Evolutionary conservation across 2,888 invertebrate genomes (phyloP).

Genomic region (Exocentrus adspersus): DNA sequence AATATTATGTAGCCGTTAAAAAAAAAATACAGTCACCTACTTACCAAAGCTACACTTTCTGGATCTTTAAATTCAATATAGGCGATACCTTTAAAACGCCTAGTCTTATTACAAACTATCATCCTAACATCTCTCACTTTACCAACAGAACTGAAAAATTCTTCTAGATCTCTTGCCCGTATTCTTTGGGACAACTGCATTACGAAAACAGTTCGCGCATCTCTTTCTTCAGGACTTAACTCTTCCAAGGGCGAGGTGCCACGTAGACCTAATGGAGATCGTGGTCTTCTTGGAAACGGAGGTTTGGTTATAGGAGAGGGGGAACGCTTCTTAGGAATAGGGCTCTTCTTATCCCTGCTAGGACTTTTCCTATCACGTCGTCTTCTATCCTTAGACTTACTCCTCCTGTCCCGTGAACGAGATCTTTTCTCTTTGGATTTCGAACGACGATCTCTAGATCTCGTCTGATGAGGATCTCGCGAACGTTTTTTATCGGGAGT

Average conservation of each 20-base stretch:
- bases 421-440: conserved; percentile 47
- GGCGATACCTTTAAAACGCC: conserved; percentile 99
- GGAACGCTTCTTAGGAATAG: conserved; percentile 42
- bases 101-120: conserved; percentile 98
- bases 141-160: conserved; percentile 98
- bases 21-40: conserved; percentile 50
- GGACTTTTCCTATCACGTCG: conserved; percentile 45
- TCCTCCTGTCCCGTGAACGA: conserved; percentile 63
- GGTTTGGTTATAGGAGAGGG: conserved; percentile 40
- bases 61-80: conserved; percentile 99
- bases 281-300: conserved; percentile 36
- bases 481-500: conserved; percentile 57
- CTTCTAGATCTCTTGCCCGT: conserved; percentile 93
- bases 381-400: conserved; percentile 51
- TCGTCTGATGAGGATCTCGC: conserved; percentile 41
- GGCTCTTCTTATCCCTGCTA: conserved; percentile 42
- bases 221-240: conserved; percentile 95
- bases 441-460: conserved; percentile 53
- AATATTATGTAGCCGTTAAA: conserved; percentile 13
- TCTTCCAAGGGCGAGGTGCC: conserved; percentile 74
- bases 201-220: conserved; percentile 98
- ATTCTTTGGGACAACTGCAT: conserved; percentile 98
- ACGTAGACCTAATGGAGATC: conserved; percentile 60
- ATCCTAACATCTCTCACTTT: conserved; percentile 98
- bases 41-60: conserved; percentile 93